phyloP scores from a whole-genome alignment of 2,797 vertebrate species.

The Sciurus carolinensis region DNA sequence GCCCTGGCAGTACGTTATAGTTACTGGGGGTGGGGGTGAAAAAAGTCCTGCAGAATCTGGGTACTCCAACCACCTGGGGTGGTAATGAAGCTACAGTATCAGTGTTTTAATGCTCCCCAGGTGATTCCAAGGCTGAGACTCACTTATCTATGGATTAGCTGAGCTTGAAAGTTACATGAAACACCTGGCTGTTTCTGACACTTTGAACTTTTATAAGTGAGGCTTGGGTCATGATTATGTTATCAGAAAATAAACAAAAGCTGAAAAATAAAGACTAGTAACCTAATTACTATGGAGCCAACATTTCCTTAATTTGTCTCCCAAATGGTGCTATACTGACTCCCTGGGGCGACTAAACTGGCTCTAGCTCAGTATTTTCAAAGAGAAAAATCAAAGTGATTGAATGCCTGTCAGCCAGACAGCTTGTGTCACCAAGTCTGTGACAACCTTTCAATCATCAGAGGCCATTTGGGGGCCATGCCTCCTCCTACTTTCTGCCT shows the following conservation, averaged over 20 bases:
- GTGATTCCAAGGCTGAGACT: neutral
- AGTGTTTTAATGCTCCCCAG: neutral
- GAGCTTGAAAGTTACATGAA: slow-evolving; percentile 65
- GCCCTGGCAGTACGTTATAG: too few species aligned
- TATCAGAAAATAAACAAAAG: slow-evolving; percentile 78
- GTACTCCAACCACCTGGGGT: neutral
- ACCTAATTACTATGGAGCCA: slow-evolving; percentile 53
- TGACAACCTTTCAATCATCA: neutral
- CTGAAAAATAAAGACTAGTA: slow-evolving; percentile 65
- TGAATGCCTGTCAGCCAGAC: neutral
- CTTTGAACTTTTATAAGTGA: slow-evolving; percentile 59
- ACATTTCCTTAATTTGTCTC: slow-evolving; percentile 36
- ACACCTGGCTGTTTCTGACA: slow-evolving; percentile 66
- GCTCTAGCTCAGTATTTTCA: slow-evolving; percentile 74
- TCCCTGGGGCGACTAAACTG: slow-evolving; percentile 45
- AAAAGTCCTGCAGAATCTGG: neutral
- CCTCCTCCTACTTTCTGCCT: neutral
- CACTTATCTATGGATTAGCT: neutral
- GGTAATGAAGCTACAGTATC: neutral
- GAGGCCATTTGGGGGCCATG: neutral
- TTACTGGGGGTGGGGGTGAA: neutral
- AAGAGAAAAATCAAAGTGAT: slow-evolving; percentile 53
- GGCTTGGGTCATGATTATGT: neutral
- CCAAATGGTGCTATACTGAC: neutral
- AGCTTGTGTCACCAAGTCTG: slow-evolving; percentile 14